Base-by-base conservation (phyloP, 2,888 invertebrate species). In the Cistogaster globosa region DNA sequence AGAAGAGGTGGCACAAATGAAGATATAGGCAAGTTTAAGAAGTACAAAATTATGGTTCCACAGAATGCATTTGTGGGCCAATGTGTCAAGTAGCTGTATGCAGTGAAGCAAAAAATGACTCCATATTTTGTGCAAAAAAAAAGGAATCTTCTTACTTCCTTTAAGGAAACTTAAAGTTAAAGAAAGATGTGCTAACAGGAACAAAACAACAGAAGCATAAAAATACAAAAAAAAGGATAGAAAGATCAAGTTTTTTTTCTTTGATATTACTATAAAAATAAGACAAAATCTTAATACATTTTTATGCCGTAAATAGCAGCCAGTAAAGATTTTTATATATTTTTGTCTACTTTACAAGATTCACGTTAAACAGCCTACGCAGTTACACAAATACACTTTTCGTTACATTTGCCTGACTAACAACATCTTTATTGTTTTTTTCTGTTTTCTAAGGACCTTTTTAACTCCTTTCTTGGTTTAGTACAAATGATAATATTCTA, bases 31-130 rank as follows among this genome's bases (percentile, higher is more conserved):
- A 68, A 63, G 81, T 86, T 32, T 20, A 36, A 77, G 20, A 36
- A 45, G 48, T n/a, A 67, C n/a, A 67, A 67, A 63, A 86, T 87
- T 88, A 32, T 65, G 32, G 16, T 78, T 82, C 57, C 68, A 38
- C 51, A 60, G 82, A 69, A 60, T 90, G 91, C 90, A 90, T 90
- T 90, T 90, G 88, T 90, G 90, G 89, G 91, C 89, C 89, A 90
- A 90, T 90, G 90, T 90, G 91, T 90, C 90, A 90, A 90, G 90
- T 90, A 88, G 87, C 67, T 2, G 4, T 65, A 72, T 67, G 86
- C 60, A 68, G 42, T 62, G 72, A 55, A 79, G 76, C 26, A 63
- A 32, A 68, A n/a, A 45, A 55, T 9, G 76, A 65, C 88, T 89
- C 87, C 87, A 87, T 69, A 63, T 75, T 68, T 62, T 12, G 12